Percentiles rank a stretch among this genome's conserved stretches.
phyloP scores from a whole-genome alignment of 2,888 invertebrate genomes.

The Ephialtes manifestator region DNA sequence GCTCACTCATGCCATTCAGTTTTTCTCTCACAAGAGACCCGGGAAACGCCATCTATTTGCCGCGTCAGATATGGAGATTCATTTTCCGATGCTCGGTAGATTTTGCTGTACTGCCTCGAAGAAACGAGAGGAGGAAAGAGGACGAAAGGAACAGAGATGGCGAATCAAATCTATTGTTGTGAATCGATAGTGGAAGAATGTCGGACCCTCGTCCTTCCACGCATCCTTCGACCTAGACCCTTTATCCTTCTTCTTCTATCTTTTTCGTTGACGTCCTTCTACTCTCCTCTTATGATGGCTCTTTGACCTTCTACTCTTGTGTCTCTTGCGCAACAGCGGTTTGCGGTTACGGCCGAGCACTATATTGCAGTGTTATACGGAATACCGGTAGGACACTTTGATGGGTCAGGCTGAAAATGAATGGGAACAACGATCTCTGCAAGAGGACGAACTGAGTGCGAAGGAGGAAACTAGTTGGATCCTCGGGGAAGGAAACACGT shows the following conservation, averaged over 20 bases:
- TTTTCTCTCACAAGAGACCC: constrained; percentile 71
- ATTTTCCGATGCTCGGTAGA: constrained; percentile 78
- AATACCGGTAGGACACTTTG: constrained; percentile 43
- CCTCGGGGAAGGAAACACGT: constrained; percentile 17
- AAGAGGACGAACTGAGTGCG: constrained; percentile 8
- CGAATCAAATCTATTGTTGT: constrained; percentile 75
- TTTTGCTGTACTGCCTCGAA: constrained; percentile 53
- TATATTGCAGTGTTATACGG: constrained; percentile 36
- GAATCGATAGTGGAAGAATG: constrained; percentile 76
- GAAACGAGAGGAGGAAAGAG: constrained; percentile 63
- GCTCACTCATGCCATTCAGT: constrained; percentile 62
- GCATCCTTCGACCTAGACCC: constrained; percentile 33
- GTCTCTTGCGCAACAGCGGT: constrained; percentile 67
- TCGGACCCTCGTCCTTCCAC: constrained; percentile 54
- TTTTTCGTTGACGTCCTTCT: constrained; percentile 37
- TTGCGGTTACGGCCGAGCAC: constrained; percentile 60
- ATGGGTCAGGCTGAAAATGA: constrained; percentile 27
- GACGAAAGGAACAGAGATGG: constrained; percentile 25
- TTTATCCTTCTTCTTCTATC: constrained; percentile 27
- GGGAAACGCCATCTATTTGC: constrained; percentile 79
- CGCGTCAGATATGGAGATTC: constrained; percentile 84
- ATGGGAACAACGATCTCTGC: constrained; percentile 26
- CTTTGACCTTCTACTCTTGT: constrained; percentile 40
- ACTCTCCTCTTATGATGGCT: constrained; percentile 23
- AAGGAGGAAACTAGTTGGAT: background rate